These are phyloP conservation scores for Stenodera caucasica DNA, from an alignment of 2,888 invertebrate genomes.

Conservation along the genomic window DNA sequence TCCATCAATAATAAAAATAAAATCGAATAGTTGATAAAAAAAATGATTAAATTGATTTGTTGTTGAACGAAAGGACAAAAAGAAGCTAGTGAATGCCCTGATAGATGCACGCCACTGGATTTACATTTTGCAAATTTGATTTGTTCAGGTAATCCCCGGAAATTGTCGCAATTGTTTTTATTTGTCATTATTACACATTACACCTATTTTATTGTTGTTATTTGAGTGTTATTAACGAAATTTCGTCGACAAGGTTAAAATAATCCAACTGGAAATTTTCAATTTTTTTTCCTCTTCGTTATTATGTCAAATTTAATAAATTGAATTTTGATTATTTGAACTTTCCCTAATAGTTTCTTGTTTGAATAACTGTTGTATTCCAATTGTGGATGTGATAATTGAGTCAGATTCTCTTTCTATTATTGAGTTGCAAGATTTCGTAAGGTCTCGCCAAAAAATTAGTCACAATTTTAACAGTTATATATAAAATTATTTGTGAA, in stretches of 20 bases:
- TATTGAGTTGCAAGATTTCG: slow-evolving; percentile 13
- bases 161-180: background rate
- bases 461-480: slow-evolving; percentile 9
- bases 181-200: background rate
- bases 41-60: background rate
- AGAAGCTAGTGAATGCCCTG: background rate
- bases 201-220: background rate
- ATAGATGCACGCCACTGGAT: background rate
- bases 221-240: background rate
- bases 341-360: background rate
- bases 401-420: slow-evolving; percentile 4
- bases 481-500: slow-evolving; percentile 11
- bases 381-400: slow-evolving; percentile 14
- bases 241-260: background rate
- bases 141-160: slow-evolving; percentile 7
- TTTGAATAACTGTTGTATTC: slow-evolving; percentile 7
- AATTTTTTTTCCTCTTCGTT: too few species aligned
- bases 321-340: too few species aligned
- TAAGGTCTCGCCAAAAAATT: slow-evolving; percentile 7
- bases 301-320: too few species aligned
- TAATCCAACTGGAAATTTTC: background rate
- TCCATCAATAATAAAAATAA: background rate
- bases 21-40: background rate
- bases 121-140: too few species aligned
- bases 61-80: too few species aligned